These are phyloP conservation scores for Pao palembangensis DNA, from an alignment of 2,113 vertebrate genomes.

Conservation along the genomic window DNA sequence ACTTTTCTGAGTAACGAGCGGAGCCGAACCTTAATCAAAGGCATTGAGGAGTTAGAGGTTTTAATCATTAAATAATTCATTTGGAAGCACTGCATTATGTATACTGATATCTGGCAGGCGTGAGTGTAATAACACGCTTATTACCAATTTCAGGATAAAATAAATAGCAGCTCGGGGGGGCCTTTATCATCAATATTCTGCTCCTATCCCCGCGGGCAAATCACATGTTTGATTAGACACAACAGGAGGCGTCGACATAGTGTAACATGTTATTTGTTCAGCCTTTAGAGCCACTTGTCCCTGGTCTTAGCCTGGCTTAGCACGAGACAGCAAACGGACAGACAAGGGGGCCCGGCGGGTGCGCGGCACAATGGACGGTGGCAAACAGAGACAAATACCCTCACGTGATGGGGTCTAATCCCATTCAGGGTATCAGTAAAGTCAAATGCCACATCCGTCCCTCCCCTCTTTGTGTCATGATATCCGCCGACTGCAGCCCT, in stretches of 20 bases:
- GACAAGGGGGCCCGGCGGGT: constrained; percentile 30
- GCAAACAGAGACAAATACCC: constrained; percentile 55
- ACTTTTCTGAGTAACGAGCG: no score
- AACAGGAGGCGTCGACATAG: constrained; percentile 52
- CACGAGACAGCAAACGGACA: constrained; percentile 53
- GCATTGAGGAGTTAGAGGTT: no score
- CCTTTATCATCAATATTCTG: neutral
- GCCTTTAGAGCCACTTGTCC: constrained; percentile 55
- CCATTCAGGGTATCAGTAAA: constrained; percentile 39
- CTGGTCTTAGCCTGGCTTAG: constrained; percentile 62
- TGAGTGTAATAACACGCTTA: no score
- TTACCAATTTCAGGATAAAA: no score
- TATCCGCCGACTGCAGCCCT: constrained; percentile 18
- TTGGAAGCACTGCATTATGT: no score
- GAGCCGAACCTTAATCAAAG: no score
- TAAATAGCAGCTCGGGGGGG: neutral
- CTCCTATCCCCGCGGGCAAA: neutral
- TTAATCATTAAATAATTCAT: no score
- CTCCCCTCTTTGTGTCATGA: constrained; percentile 24
- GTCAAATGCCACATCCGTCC: constrained; percentile 47
- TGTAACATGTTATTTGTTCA: constrained; percentile 53
- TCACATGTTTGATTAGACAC: constrained; percentile 22
- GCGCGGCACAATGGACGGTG: constrained; percentile 48
- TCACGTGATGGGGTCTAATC: constrained; percentile 58
- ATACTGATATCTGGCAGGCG: no score